phyloP scores from a whole-genome alignment of 2,797 vertebrate species.

The Geotrypetes seraphini region DNA sequence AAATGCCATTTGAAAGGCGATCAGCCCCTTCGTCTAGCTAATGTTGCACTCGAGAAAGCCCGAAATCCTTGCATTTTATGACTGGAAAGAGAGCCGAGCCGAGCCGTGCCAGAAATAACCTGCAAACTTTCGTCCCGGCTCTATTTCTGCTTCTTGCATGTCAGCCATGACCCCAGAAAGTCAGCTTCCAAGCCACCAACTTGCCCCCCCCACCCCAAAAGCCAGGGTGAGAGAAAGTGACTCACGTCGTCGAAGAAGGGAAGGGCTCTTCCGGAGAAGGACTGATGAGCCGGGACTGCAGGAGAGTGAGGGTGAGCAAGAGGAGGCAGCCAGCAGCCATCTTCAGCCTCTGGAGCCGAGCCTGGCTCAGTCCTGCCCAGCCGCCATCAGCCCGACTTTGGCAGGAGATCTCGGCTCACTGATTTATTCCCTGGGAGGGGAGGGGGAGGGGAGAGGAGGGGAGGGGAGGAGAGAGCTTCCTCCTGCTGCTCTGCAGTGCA shows the following conservation, averaged over 20 bases:
- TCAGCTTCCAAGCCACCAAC: too few relatives aligned
- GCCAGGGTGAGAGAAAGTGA: constrained; percentile 35
- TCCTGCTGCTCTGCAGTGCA: too few relatives aligned
- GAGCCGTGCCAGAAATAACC: too few relatives aligned
- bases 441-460: constrained; percentile 8
- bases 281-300: constrained; percentile 49
- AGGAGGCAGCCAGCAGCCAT: constrained; percentile 79
- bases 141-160: too few relatives aligned
- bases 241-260: constrained; percentile 83
- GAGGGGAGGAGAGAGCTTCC: constrained; percentile 13
- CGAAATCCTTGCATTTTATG: too few relatives aligned
- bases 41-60: too few relatives aligned
- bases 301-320: constrained; percentile 62
- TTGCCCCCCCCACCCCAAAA: too few relatives aligned
- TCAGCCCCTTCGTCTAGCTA: too few relatives aligned
- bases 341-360: constrained; percentile 58
- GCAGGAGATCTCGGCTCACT: constrained; percentile 54
- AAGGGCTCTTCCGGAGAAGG: constrained; percentile 74
- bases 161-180: too few relatives aligned
- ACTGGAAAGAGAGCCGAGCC: too few relatives aligned
- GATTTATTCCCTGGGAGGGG: constrained; percentile 42
- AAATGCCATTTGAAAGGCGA: too few relatives aligned
- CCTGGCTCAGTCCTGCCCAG: constrained; percentile 49
- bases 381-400: constrained; percentile 71
- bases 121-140: too few relatives aligned